Base-by-base conservation (phyloP, 2,888 invertebrate genomes). In the Andrena fulva region DNA sequence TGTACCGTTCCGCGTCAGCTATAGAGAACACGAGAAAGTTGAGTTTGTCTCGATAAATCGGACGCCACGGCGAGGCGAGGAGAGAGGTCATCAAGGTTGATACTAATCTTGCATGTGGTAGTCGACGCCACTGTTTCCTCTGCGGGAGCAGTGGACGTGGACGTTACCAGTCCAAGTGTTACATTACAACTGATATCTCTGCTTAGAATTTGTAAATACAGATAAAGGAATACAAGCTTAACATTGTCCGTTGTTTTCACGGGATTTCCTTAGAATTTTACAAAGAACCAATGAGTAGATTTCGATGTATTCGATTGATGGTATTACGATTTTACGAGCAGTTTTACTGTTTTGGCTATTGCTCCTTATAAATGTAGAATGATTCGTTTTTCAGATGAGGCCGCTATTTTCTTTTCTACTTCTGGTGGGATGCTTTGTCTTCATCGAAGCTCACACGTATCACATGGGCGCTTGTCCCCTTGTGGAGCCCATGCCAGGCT, bases 391-490 rank as follows among this genome's bases (percentile, higher is more conserved):
- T 62, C 74, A 92, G 91, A 90, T 87, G 87, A 77, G 74, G 10
- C 70, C 82, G 16, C 42, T 85, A 48, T 52, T 84, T 59, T 86
- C 75, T 59, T 73, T 54, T 48, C 64, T 83, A 33, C 60, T 87
- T 52, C 54, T 92, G 68, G 86, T 84, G 70, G 88, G 87, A 64
- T 84, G 88, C 62, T 74, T 91, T 24, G 86, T 77, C 8, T 52
- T 89, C 5, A 84, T 78, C 31, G 85, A 87, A 6, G 94, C 95
- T 5, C 97, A 97, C 91, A 95, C 96, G 0, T 97, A 97, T 92
- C 97, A 97, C 89, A 94, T 97, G 85, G 97, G 97, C 20, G 94
- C 94, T 16, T 97, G 97, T 90, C 97, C 97, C 0, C 92, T 95
- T 8, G 96, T 97, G 1, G 96, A 97, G 87, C 97, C 97, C 0